Base-by-base conservation (phyloP, 2,888 invertebrate genomes). In the Conchocele bisecta region DNA sequence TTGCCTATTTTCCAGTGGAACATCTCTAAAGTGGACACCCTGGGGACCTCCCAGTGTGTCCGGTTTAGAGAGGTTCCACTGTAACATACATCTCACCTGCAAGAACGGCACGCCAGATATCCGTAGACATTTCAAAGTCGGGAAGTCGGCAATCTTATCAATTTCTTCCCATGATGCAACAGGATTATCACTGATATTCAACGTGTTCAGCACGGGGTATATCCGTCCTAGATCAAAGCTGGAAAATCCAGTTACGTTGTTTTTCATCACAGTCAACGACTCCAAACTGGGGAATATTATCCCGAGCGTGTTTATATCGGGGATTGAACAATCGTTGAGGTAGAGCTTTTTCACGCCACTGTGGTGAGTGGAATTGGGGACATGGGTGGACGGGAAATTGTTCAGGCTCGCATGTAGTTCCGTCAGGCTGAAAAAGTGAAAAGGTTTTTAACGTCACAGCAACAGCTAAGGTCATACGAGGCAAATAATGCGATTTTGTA, bases 341-440 rank as follows among this genome's bases (percentile, higher is more conserved):
- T 97, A 96, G 20, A 98, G 92, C 84, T 95, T 95, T 87, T 94
- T 95, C 53, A 98, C 92, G 33, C 94, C 93, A 1, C 13, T 48
- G 46, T 70, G 70, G 9, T 20, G 17, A 26, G 35, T 51, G 22
- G 92, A 57, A 6, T 26, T 33, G 28, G 81, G 75, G 6, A 83
- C 29, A 9, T 81, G 75, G 91, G 94, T 72, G 26, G 61, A 41
- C 4, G 74, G 60, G 70, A 86, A 89, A 26, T 96, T 95, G 91
- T 98, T 98, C 72, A 97, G 93, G 88, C 98, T 97, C 85, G 98
- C 92, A 92, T 98, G 98, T 78, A 98, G 93, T 92, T 98, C 98
- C 92, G 97, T 95, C 44, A 98, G 93, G 89, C 93, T 93, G 86
- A 39, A 89, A 89, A 37, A 66, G 48, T 54, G 50, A 68, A 31